Evolutionary conservation across 2,888 invertebrate genomes (phyloP), one percentile per base, ranked within the genome.

Genomic region (Macaria liturata): DNA sequence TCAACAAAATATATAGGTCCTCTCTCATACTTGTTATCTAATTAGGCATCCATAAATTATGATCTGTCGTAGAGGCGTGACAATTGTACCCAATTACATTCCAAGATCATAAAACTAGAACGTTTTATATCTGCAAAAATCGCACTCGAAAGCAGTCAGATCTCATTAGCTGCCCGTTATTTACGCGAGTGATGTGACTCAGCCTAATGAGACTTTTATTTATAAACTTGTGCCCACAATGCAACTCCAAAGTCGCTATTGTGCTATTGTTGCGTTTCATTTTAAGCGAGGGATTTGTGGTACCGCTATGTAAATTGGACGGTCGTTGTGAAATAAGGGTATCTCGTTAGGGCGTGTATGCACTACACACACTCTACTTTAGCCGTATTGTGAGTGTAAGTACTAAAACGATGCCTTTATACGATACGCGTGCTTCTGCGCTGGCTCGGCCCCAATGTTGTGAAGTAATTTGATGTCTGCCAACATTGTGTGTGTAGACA

Each of bases 161-260:
- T 78, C 80, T 81, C 78, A 76, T 80, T 81, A 80, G 71, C 44
- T 59, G 54, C 70, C 62, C 74, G 75, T 79, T 84, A 83, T 86
- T 86, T 83, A 84, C 78, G 82, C 79, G 74, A 72, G 81, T 80
- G 81, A 88, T 83, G 79, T 80, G 83, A 81, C 74, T 72, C 68
- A 65, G 77, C 78, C 84, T 88, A 88, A 90, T 89, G 89, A 88
- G 88, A 86, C 78, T 86, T 88, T 86, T 87, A 88, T 88, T 88
- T 88, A 86, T 88, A 86, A 88, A 86, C 80, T 86, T 83, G 78
- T 72, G 72, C 72, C 70, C 77, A 87, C 87, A 89, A 89, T 73
- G 84, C 64, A 81, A 80, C 83, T 84, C 85, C 83, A 84, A 82
- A 83, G 74, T 85, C 83, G 82, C 88, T 20, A 90, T 88, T 89